Evolutionary conservation across 2,888 invertebrate species (phyloP).

Genomic region (Colletes collaris): DNA sequence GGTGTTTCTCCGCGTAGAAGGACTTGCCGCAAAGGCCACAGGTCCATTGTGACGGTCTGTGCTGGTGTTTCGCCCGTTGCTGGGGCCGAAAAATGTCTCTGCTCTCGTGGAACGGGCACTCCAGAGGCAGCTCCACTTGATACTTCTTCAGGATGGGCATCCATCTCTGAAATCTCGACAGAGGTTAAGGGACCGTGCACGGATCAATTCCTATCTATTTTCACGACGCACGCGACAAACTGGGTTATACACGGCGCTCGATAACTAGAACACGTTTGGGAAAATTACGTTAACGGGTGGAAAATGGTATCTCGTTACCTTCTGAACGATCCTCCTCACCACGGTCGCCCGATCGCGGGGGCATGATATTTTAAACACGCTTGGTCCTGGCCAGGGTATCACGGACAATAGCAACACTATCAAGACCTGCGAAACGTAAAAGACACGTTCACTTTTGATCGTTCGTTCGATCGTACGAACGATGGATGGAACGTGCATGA

Average conservation of each 20-base stretch:
- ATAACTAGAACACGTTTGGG: no score
- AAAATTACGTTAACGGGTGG: no score
- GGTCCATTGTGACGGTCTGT: slow-evolving; percentile 94
- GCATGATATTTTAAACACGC: slow-evolving; percentile 93
- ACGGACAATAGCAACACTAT: slow-evolving; percentile 91
- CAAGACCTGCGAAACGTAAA: slow-evolving; percentile 86
- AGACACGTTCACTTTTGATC: slow-evolving; percentile 20
- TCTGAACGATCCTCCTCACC: slow-evolving; percentile 93
- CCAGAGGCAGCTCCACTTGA: slow-evolving; percentile 92
- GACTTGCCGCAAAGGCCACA: slow-evolving; percentile 96
- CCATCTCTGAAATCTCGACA: slow-evolving; percentile 87
- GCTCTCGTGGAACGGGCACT: slow-evolving; percentile 94
- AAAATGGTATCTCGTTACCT: slow-evolving; percentile 80
- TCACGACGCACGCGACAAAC: no score
- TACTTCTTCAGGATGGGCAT: slow-evolving; percentile 94
- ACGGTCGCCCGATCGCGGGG: slow-evolving; percentile 95
- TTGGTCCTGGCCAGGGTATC: slow-evolving; percentile 95
- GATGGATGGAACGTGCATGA: no score
- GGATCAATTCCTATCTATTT: no score
- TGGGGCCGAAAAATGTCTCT: slow-evolving; percentile 95
- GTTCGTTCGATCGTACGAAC: slow-evolving; percentile 17
- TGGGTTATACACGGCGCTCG: no score
- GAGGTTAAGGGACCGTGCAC: slow-evolving; percentile 23
- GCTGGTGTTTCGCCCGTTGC: slow-evolving; percentile 92
- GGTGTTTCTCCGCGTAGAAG: slow-evolving; percentile 93